Evolutionary conservation across 2,797 vertebrate species (phyloP).

Genomic region (Cryptoprocta ferox): DNA sequence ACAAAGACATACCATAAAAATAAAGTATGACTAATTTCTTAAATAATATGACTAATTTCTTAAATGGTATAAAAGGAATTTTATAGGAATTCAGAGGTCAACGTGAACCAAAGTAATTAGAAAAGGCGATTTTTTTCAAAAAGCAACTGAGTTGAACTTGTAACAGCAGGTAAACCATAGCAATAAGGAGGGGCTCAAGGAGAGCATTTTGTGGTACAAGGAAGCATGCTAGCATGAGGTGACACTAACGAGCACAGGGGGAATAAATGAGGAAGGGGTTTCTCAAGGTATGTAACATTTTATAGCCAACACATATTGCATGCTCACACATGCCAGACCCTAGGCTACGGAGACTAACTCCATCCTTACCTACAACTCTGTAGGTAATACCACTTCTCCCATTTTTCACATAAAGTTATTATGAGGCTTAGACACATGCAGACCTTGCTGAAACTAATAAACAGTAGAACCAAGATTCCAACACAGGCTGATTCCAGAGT

Average conservation of each 20-base stretch:
- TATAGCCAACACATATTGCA: background rate
- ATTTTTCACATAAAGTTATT: background rate
- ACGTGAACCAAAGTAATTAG: background rate
- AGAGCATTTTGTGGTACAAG: background rate
- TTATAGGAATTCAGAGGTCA: constrained; percentile 47
- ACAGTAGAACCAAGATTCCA: background rate
- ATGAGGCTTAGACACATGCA: background rate
- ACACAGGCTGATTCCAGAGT: background rate
- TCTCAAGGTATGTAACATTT: background rate
- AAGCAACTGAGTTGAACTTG: background rate
- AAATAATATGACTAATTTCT: background rate
- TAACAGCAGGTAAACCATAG: background rate
- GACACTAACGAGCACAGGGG: background rate
- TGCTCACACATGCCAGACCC: constrained; percentile 40
- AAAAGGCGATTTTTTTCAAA: background rate
- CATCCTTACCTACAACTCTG: background rate
- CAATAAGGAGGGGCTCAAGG: background rate
- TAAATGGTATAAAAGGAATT: background rate
- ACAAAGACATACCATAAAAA: constrained; percentile 29
- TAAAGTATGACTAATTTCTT: constrained; percentile 21
- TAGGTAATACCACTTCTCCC: background rate
- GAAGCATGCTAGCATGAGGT: background rate
- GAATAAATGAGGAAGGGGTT: background rate
- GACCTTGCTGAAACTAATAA: background rate
- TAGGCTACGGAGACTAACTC: background rate